Evolutionary conservation across 2,113 vertebrate genomes (phyloP), one percentile per base, ranked within the genome.

Genomic region (Scomber scombrus): DNA sequence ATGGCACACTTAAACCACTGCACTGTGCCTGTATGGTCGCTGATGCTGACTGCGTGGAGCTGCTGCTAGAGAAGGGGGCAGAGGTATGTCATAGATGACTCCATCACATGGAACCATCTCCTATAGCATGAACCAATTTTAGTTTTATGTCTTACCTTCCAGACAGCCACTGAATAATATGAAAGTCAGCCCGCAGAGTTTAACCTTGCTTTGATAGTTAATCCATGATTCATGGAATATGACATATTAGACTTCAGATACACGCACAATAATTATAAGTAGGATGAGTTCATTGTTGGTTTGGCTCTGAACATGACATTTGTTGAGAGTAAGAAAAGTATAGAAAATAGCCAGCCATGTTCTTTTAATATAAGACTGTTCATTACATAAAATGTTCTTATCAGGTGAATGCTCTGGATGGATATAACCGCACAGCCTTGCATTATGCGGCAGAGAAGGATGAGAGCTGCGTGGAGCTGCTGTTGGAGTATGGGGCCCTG

Each of bases 11-110:
- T 71, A 98, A 98, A 89, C 98, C 98, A 0, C 91, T 99, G 86
- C 98, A 99, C 92, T 99, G 98, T 21, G 98, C 98, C 84, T 99
- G 98, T 77, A 99, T 99, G 98, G 97, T 99, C 71, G 97, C 97
- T 6, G 97, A 99, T 19, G 96, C 95, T 0, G 98, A 99, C 90
- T 98, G 97, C 18, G 96, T 99, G 45, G 97, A 99, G 92, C 93
- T 99, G 68, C 94, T 99, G 82, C 85, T 99, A 93, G 97, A 99
- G 75, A 98, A 99, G 63, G 97, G 98, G 80, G 98, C 98, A 0
- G 96, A 98, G 96, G 98, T 99, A 95, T 4, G 80, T 43, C 14
- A 31, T 1, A 2, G 16, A 49, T 54, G n/a, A 63, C 15, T 40
- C 8, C 16, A 50, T 21, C 21, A 77, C 21, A 34, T 15, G 0